Base-by-base conservation (phyloP, 2,797 vertebrate species). In the Cyclura pinguis region DNA sequence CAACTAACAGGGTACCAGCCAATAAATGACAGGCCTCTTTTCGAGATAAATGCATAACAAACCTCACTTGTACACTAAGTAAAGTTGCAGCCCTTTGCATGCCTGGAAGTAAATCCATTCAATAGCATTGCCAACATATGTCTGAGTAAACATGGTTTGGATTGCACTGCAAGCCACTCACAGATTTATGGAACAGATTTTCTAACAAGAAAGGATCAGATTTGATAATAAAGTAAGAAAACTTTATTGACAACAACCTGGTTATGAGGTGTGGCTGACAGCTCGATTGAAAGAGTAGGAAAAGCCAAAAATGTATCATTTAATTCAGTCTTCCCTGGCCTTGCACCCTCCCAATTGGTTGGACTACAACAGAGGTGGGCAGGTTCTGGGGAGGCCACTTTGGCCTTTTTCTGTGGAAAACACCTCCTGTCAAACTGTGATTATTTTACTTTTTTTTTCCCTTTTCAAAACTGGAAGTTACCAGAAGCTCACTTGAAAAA, bases 1-100 rank as follows among this genome's bases (percentile, higher is more conserved):
- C 24, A 24, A 67, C 2, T 29, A 27, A 67, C 67, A 32, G 24
- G 27, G 67, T 29, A 29, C 35, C 38, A 24, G 22, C 2, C 38
- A 32, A 3, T 0, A 0, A 0, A 1, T 20, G 8, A 29, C 6
- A 59, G 20, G 24, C 47, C 18, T 47, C 5, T 35, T 16, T 82
- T 38, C 7, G 47, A 12, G 16, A 50, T n/a, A 32, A 57, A 62
- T 7, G 29, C 64, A 89, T 1, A 27, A 5, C 42, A 52, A 38
- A 5, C 7, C 24, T 84, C 29, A 50, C 50, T 38, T 81, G 16
- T 55, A 50, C 64, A 38, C 22, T 24, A 81, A 72, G 27, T 62
- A 47, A 29, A 38, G 35, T 14, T 27, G 12, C 32, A 74, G 27
- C 32, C 24, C 57, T 29, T 50, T 50, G 29, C 8, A 6, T 14